Conservation (phyloP, 1,140 invertebrate genomes). For the Megalopta genalis region DNA sequence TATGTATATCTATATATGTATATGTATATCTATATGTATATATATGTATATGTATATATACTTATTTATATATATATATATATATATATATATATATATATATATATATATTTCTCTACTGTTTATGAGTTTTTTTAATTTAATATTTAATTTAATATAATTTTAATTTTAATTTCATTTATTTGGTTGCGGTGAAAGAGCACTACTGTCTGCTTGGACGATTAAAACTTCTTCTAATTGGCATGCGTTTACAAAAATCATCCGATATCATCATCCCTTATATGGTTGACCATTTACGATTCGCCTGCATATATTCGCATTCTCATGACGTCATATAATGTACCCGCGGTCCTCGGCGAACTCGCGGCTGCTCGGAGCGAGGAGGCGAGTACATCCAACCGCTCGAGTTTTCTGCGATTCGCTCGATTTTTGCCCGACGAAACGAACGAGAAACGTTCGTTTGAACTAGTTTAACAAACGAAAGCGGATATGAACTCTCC, state of each 20-base stretch:
- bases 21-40: slow-evolving; percentile 11
- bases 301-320: slow-evolving; percentile 73
- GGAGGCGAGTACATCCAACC: too few relatives aligned
- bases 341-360: slow-evolving; percentile 26
- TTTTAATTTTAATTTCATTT: slow-evolving; percentile 41
- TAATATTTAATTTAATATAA: background rate
- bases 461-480: background rate
- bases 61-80: slow-evolving; percentile 22
- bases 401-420: too few relatives aligned
- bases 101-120: background rate
- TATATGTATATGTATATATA: too few relatives aligned
- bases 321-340: slow-evolving; percentile 69
- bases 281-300: slow-evolving; percentile 70
- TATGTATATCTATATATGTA: background rate
- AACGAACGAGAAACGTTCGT: too few relatives aligned
- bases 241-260: slow-evolving; percentile 79
- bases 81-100: background rate
- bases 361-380: too few relatives aligned
- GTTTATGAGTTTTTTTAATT: slow-evolving; percentile 33
- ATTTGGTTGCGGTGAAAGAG: slow-evolving; percentile 79
- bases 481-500: slow-evolving; percentile 55
- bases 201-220: slow-evolving; percentile 79
- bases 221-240: slow-evolving; percentile 79
- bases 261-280: slow-evolving; percentile 77
- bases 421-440: slow-evolving; percentile 12